phyloP scores from a whole-genome alignment of 2,888 invertebrate genomes.

The Dendrolimus houi region DNA sequence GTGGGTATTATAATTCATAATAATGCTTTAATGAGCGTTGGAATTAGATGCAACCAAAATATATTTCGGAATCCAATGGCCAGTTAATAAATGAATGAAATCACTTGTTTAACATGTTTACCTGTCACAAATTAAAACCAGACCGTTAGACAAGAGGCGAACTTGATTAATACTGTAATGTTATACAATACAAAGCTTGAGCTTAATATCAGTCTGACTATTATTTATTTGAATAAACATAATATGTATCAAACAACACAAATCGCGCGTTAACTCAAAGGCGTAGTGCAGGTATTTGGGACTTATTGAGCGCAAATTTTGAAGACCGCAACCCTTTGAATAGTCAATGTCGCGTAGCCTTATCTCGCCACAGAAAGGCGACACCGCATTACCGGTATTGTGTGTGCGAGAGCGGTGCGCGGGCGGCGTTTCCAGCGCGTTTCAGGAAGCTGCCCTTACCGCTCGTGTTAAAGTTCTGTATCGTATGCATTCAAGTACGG shows the following conservation, averaged over 20 bases:
- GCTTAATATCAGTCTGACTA: too few species aligned
- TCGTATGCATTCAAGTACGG: slow-evolving; percentile 33
- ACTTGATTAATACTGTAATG: too few species aligned
- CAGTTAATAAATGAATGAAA: too few species aligned
- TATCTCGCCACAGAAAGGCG: slow-evolving; percentile 74
- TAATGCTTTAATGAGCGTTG: slow-evolving; percentile 27
- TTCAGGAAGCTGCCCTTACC: slow-evolving; percentile 42
- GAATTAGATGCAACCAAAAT: too few species aligned
- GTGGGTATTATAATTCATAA: slow-evolving; percentile 17
- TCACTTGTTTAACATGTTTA: too few species aligned
- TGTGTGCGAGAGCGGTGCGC: slow-evolving; percentile 31
- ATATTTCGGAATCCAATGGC: too few species aligned
- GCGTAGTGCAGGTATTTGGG: slow-evolving; percentile 55
- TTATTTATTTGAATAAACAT: too few species aligned
- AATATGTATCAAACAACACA: slow-evolving; percentile 16
- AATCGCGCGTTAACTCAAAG: slow-evolving; percentile 44
- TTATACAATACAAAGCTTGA: too few species aligned
- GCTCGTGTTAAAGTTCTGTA: slow-evolving; percentile 47
- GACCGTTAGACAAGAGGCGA: too few species aligned
- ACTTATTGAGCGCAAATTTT: slow-evolving; percentile 75
- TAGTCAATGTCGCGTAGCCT: slow-evolving; percentile 76
- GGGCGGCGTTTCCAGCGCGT: slow-evolving; percentile 7
- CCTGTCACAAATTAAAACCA: too few species aligned
- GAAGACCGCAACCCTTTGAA: slow-evolving; percentile 75
- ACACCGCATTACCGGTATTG: slow-evolving; percentile 76